Base-by-base conservation (phyloP, 2,888 invertebrate species). In the Sarcophaga rosellei region DNA sequence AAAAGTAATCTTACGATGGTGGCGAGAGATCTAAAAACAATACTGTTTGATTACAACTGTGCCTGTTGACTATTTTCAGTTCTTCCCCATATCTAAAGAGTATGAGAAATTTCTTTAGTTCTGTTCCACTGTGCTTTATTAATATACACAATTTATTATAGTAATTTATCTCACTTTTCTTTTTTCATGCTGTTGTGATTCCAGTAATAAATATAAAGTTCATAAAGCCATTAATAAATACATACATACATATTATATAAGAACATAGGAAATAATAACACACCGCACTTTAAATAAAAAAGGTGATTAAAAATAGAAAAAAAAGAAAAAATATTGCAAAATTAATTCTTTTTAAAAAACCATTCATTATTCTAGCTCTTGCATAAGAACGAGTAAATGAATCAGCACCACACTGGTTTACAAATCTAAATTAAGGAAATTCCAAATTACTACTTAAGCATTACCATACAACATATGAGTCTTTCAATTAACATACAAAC, bases 231-330 rank as follows among this genome's bases (percentile, higher is more conserved):
- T 45, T 69, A 12, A 17, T 47, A 68, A 45, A 59, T 61, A 45
- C 59, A n/a, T 23, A 68, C 53, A 53, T 53, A 69, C 61, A 23
- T 61, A 45, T 61, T 69, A 20, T 20, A n/a, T 61, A 61, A 68
- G 11, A 61, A 66, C 45, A 23, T 59, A 68, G 59, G 59, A 77
- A 23, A 53, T 61, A 8, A 8, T 53, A 21, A 23, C 44, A 35
- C 8, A 35, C 35, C 8, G 35, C 35, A 77, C 44, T 61, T 61
- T 69, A 23, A 69, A 57, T 21, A 17, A 69, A 17, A 69, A 61
- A 61, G 0, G 4, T 45, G 20, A 6, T 62, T 47, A 47, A 20
- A 20, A 8, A n/a, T 61, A 61, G 6, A 61, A 2, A 61, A 17
- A 21, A 20, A 2, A 59, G 12, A 53, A 15, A 53, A 12, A 53